Evolutionary conservation across 2,797 vertebrate genomes (phyloP), one percentile per base, ranked within the genome.

Genomic region (Bucorvus abyssinicus): DNA sequence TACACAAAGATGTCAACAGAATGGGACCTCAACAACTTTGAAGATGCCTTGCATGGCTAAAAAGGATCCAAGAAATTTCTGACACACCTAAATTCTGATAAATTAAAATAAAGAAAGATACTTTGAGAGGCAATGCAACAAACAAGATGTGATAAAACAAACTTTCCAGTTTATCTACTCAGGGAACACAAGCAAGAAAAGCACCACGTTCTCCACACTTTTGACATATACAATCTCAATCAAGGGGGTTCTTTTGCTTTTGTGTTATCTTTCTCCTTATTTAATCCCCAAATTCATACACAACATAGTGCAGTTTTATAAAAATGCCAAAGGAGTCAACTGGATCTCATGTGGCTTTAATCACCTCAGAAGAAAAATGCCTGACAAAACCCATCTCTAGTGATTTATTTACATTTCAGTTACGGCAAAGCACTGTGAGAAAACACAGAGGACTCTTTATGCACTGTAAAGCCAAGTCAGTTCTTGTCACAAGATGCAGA

Each of bases 361-460:
- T 71, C 45, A 89, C 24, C 81, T 77, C 67, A 61, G 67, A 85
- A 84, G 38, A 56, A 90, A 77, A 91, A 70, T 1, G 23, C 57
- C 65, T 76, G 73, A 92, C 50, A 49, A 81, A 79, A 12, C 15
- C 19, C 6, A 23, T 70, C 56, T 79, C 73, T 36, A 40, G 59
- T 5, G 59, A 83, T 82, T 89, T 68, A 80, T 89, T 92, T 38
- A 87, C 60, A 68, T 78, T 84, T 63, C 75, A 85, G 81, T 85
- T 55, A 87, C 0, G 32, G 75, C 50, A 77, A 84, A 93, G 57
- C 53, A 24, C 81, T 85, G 52, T 32, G 64, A 89, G 83, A 70
- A 87, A 94, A 89, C 78, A 95, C 84, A 95, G 85, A 86, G 80
- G 49, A 71, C 61, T 83, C 91, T 89, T 95, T 63, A 83, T 83